Evolutionary conservation across 2,113 vertebrate species (phyloP).

Genomic region (Pavo muticus): DNA sequence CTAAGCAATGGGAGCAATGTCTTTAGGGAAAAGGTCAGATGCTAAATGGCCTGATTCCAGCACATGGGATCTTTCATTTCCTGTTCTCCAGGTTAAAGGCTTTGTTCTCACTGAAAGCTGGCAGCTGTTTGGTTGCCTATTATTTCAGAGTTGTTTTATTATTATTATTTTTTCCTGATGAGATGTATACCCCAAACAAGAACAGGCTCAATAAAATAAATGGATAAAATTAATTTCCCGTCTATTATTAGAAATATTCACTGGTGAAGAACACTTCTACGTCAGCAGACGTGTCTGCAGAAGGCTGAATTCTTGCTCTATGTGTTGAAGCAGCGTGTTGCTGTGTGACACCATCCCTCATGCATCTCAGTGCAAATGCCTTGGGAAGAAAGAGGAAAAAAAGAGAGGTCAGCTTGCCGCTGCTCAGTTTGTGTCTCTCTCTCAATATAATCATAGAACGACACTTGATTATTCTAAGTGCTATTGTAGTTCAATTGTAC

Average conservation of each 20-base stretch:
- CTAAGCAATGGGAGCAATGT: neutral
- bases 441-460: neutral
- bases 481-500: neutral
- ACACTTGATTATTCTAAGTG: neutral
- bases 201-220: neutral
- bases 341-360: neutral
- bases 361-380: fast-evolving
- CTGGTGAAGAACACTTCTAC: neutral
- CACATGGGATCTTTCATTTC: neutral
- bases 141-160: neutral
- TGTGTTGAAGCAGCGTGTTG: neutral
- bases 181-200: neutral
- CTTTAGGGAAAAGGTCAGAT: neutral
- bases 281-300: constrained; percentile 5
- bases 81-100: neutral
- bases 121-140: neutral
- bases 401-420: neutral
- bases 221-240: neutral
- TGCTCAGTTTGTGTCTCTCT: neutral
- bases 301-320: neutral
- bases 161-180: neutral
- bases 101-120: constrained; percentile 2
- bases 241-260: neutral
- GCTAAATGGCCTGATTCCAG: neutral
- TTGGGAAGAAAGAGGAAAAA: neutral